Base-by-base conservation (phyloP, 2,888 invertebrate genomes). In the Brachyopa scutellaris region DNA sequence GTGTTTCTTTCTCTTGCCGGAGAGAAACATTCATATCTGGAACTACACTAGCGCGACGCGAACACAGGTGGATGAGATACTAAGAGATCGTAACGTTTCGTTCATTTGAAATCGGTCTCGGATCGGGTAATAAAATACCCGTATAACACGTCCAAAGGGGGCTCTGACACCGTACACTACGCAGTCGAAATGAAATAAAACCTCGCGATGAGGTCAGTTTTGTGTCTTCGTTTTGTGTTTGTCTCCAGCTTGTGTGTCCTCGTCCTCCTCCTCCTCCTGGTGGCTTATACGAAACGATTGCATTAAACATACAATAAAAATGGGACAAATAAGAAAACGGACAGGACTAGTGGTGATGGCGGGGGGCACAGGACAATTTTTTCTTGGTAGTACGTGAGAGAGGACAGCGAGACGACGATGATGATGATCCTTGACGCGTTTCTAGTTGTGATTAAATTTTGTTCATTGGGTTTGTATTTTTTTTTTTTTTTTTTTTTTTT, bases 71-170 rank as follows among this genome's bases (percentile, higher is more conserved):
- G 69, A 82, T 66, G 80, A 70, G 29, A 33, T 45, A 3, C 40
- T 38, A 21, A 62, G 55, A 70, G 79, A 74, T 69, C 57, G 49
- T 51, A 38, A 74, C 69, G 66, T 82, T n/a, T 77, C 55, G 64
- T 82, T 82, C 77, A 61, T 77, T 77, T 77, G 82, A 82, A 82
- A 82, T 82, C 82, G 66, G 82, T 72, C 82, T 66, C 31, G 70
- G 70, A 82, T 66, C 82, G 61, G 59, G 77, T 70, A 59, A 82
- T 82, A 82, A 82, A 82, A 82, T 82, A 82, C 77, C 82, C 82
- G 82, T 82, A 82, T 82, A 82, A 82, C 82, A 82, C 77, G 82
- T 82, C 77, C 82, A 82, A 76, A 82, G 77, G 59, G 66, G 82
- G 40, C 70, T 49, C 70, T 64, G 77, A 72, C 76, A 64, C 62